phyloP scores from a whole-genome alignment of 1,140 invertebrate genomes.

The Procambarus clarkii region DNA sequence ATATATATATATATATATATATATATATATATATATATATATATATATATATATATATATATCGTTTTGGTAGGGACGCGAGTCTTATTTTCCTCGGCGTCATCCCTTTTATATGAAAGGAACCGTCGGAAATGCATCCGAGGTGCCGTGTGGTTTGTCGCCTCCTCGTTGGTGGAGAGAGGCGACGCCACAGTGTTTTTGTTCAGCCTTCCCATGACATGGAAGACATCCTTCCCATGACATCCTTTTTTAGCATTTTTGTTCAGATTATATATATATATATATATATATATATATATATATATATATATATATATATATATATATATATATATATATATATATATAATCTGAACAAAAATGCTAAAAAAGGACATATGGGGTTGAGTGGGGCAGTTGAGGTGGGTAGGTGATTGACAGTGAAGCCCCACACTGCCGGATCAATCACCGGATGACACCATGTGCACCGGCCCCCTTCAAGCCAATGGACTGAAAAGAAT shows the following conservation, averaged over 20 bases:
- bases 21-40: conserved; percentile 17
- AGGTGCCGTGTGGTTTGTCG: too few species aligned
- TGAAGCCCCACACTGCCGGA: not conserved
- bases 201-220: too few species aligned
- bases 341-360: not conserved
- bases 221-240: too few species aligned
- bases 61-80: too few species aligned
- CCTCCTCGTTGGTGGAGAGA: too few species aligned
- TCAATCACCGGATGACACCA: conserved; percentile 7
- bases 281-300: not conserved
- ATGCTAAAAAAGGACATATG: too few species aligned
- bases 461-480: not conserved
- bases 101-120: too few species aligned
- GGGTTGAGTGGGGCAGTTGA: not conserved
- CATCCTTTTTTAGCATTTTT: too few species aligned
- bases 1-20: not conserved
- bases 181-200: too few species aligned
- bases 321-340: conserved; percentile 30
- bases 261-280: too few species aligned
- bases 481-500: conserved; percentile 11
- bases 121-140: too few species aligned
- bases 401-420: conserved; percentile 43
- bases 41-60: conserved; percentile 21
- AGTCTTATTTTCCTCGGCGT: too few species aligned
- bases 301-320: conserved; percentile 18